Conservation (phyloP, 2,888 invertebrate genomes). For the Hypolimnas misippus region DNA sequence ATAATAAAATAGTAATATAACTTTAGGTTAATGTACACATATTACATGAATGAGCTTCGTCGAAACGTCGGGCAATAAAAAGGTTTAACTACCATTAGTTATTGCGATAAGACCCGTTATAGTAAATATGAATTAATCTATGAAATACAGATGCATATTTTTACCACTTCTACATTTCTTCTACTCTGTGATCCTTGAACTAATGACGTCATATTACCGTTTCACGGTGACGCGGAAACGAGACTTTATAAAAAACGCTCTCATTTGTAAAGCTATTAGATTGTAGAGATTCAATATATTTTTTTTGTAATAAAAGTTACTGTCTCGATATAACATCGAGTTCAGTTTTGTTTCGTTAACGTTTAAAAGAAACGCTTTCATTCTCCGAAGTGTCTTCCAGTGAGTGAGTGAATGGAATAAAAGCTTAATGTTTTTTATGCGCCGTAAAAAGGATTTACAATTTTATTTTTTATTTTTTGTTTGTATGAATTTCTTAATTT, state of each 20-base stretch:
- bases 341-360: slow-evolving; percentile 26
- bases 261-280: slow-evolving; percentile 33
- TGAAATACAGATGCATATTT: not conserved
- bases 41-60: no score
- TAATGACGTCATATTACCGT: slow-evolving; percentile 56
- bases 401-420: no score
- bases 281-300: slow-evolving; percentile 21
- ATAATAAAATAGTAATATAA: no score
- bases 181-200: slow-evolving; percentile 43
- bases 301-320: slow-evolving; percentile 26
- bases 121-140: no score
- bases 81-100: no score
- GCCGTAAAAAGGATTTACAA: not conserved
- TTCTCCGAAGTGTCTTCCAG: no score
- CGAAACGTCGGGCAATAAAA: no score
- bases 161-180: not conserved
- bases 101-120: no score
- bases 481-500: no score
- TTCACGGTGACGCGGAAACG: slow-evolving; percentile 18
- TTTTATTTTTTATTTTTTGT: slow-evolving; percentile 19
- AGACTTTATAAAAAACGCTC: slow-evolving; percentile 21
- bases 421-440: no score
- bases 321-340: slow-evolving; percentile 18
- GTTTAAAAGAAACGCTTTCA: no score
- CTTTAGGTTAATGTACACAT: no score